Evolutionary conservation across 1,140 invertebrate species (phyloP).

Genomic region (Pentalonia nigronervosa): DNA sequence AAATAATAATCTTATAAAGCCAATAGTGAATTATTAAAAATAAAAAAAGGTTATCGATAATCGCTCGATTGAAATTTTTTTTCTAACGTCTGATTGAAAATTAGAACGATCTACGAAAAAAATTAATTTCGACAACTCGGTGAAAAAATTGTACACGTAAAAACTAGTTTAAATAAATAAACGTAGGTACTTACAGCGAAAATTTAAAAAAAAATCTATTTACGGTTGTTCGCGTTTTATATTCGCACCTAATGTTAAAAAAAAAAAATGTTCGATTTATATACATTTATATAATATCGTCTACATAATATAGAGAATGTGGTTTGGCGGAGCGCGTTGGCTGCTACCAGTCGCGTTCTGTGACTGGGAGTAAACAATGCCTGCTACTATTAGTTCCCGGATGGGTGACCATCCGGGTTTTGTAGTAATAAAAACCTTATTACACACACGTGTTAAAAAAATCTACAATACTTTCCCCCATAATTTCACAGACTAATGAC

Average conservation of each 20-base stretch:
- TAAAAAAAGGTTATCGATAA: neutral
- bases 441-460: too few relatives aligned
- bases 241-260: neutral
- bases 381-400: too few relatives aligned
- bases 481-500: too few relatives aligned
- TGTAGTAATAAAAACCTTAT: too few relatives aligned
- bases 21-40: neutral
- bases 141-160: neutral
- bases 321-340: too few relatives aligned
- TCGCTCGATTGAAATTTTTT: neutral
- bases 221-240: neutral
- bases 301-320: too few relatives aligned
- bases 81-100: neutral
- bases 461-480: too few relatives aligned
- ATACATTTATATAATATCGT: neutral
- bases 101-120: neutral
- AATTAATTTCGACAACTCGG: rapidly evolving
- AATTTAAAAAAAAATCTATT: neutral
- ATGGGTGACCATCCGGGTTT: too few relatives aligned
- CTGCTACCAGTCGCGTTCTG: too few relatives aligned
- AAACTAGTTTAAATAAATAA: neutral
- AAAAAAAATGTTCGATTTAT: neutral
- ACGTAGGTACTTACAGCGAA: neutral
- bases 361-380: too few relatives aligned
- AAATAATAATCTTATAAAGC: neutral